These are phyloP conservation scores for Champsocephalus esox DNA, from an alignment of 2,797 vertebrate species.

Conservation along the genomic window DNA sequence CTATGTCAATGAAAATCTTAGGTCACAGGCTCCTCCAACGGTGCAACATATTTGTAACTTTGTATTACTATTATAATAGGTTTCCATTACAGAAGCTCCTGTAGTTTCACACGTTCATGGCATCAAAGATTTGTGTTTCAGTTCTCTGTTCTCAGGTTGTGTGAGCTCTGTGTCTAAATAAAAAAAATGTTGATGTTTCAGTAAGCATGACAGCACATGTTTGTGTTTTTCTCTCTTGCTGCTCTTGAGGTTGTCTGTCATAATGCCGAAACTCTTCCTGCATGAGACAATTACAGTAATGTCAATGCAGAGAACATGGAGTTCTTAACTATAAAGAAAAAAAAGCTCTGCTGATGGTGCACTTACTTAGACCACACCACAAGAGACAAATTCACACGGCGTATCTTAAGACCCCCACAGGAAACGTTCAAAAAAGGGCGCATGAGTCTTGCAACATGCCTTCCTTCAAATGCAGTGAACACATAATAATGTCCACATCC, in stretches of 20 bases:
- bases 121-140: slow-evolving; percentile 12
- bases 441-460: neutral
- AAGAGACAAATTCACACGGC: neutral
- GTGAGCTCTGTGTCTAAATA: neutral
- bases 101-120: neutral
- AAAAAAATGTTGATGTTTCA: neutral
- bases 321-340: neutral
- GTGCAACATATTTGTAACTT: too few relatives aligned
- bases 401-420: slow-evolving; percentile 15
- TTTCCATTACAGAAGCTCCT: neutral
- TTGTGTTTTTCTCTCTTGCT: neutral
- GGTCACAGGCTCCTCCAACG: too few relatives aligned
- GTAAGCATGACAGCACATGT: neutral
- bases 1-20: too few relatives aligned
- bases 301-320: neutral
- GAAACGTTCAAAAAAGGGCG: slow-evolving; percentile 25
- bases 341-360: neutral
- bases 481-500: neutral
- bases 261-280: neutral
- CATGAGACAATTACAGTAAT: neutral
- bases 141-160: slow-evolving; percentile 10
- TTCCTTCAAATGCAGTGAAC: neutral
- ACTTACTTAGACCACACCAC: slow-evolving; percentile 15
- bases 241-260: neutral
- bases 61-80: neutral